phyloP scores from a whole-genome alignment of 1,140 invertebrate species.

The Drosophila saltans region DNA sequence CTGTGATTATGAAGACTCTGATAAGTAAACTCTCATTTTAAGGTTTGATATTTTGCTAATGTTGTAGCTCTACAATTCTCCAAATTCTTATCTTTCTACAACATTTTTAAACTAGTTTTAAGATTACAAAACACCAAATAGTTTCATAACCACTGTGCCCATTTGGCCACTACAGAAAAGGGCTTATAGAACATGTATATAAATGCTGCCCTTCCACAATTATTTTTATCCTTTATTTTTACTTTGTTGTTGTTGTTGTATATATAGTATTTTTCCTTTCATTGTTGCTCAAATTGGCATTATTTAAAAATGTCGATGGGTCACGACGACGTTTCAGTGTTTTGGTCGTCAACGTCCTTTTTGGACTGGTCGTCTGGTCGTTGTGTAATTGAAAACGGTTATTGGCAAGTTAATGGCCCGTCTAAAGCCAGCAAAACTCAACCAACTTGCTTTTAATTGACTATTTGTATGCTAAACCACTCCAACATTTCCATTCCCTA shows the following conservation, averaged over 20 bases:
- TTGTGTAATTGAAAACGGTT: constrained; percentile 78
- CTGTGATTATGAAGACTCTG: too few relatives aligned
- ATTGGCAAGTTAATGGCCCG: constrained; percentile 77
- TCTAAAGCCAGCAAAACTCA: constrained; percentile 28
- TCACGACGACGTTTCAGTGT: constrained; percentile 65
- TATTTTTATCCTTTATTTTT: constrained; percentile 39
- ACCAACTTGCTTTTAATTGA: constrained; percentile 58
- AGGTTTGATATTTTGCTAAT: too few relatives aligned
- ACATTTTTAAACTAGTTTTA: too few relatives aligned
- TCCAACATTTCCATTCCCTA: constrained; percentile 19
- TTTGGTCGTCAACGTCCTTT: constrained; percentile 43
- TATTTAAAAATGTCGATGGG: constrained; percentile 80
- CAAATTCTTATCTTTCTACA: too few relatives aligned
- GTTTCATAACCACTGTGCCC: constrained; percentile 27
- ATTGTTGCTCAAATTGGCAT: constrained; percentile 62
- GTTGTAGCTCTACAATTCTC: too few relatives aligned
- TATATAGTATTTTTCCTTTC: constrained; percentile 34
- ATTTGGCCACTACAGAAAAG: not conserved
- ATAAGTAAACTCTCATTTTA: too few relatives aligned
- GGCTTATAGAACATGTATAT: not conserved
- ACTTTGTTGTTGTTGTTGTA: constrained; percentile 34
- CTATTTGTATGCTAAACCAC: constrained; percentile 68
- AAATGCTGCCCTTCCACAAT: not conserved
- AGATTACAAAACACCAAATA: too few relatives aligned
- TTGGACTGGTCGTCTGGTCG: constrained; percentile 23